Conservation (phyloP, 2,888 invertebrate species). For the Latheticus oryzae region DNA sequence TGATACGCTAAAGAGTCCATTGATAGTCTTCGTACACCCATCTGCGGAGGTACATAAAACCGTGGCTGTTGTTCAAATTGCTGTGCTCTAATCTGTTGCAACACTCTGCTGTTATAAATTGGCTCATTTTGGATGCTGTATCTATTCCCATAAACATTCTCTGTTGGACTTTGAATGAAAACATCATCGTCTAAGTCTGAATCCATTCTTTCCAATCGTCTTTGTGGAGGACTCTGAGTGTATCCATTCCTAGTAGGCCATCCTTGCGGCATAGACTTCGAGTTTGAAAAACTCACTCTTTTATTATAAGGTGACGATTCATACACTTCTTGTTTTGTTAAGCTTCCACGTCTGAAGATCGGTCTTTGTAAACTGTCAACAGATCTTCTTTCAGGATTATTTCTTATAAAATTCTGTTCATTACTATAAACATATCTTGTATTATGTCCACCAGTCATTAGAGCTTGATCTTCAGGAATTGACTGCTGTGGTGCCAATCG, state of each 20-base stretch:
- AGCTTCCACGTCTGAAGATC: constrained; percentile 69
- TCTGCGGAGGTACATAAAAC: constrained; percentile 5
- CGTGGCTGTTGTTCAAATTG: background rate
- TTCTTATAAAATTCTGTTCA: constrained; percentile 49
- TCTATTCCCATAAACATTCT: constrained; percentile 8
- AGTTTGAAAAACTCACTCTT: constrained; percentile 68
- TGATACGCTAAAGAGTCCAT: constrained; percentile 35
- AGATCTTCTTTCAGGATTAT: constrained; percentile 53
- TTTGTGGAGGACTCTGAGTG: constrained; percentile 62
- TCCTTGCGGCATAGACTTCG: constrained; percentile 48
- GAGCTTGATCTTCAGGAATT: constrained; percentile 48
- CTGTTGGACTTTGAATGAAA: constrained; percentile 53
- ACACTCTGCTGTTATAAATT: constrained; percentile 46
- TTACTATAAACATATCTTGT: constrained; percentile 37
- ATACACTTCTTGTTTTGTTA: constrained; percentile 59
- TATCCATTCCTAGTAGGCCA: constrained; percentile 69
- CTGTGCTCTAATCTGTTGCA: constrained; percentile 24
- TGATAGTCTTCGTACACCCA: constrained; percentile 25
- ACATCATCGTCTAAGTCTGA: constrained; percentile 59
- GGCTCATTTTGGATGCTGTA: constrained; percentile 44
- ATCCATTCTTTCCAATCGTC: constrained; percentile 54
- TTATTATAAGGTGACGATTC: constrained; percentile 65
- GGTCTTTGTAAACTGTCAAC: constrained; percentile 59
- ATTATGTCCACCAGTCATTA: constrained; percentile 25
- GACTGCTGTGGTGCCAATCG: constrained; percentile 18